These are phyloP conservation scores for Cettia cetti DNA, from an alignment of 2,113 vertebrate genomes.

Conservation along the genomic window DNA sequence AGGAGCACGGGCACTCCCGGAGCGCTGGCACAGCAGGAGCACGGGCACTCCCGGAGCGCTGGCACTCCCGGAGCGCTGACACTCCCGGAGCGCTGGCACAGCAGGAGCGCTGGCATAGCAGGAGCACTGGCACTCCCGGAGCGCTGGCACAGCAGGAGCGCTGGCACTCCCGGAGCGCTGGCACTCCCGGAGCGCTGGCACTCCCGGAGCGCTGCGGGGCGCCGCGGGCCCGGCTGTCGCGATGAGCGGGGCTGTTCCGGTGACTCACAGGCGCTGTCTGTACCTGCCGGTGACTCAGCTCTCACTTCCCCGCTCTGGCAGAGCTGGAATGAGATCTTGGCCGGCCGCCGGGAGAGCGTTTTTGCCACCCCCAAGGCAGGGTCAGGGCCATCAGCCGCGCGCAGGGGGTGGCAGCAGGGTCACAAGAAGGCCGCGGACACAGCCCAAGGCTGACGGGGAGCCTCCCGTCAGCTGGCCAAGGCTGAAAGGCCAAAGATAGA, in stretches of 20 bases:
- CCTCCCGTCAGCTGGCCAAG: neutral
- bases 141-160: neutral
- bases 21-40: neutral
- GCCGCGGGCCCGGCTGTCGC: no score
- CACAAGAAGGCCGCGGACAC: neutral
- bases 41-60: neutral
- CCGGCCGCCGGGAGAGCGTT: neutral
- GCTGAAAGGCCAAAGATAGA: neutral
- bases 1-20: neutral
- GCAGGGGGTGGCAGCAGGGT: neutral
- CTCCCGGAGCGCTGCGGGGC: neutral
- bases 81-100: neutral
- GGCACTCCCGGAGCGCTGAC: neutral
- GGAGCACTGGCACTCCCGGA: neutral
- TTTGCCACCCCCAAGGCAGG: neutral
- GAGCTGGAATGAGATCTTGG: neutral
- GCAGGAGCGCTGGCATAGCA: neutral
- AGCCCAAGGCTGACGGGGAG: neutral
- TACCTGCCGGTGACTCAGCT: constrained; percentile 46
- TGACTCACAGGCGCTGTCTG: constrained; percentile 33
- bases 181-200: rapidly evolving
- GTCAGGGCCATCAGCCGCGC: neutral
- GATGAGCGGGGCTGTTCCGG: neutral
- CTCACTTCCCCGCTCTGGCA: neutral
- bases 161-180: neutral